Conservation (phyloP, 1,140 invertebrate species). For the Brevipalpus yothersi region DNA sequence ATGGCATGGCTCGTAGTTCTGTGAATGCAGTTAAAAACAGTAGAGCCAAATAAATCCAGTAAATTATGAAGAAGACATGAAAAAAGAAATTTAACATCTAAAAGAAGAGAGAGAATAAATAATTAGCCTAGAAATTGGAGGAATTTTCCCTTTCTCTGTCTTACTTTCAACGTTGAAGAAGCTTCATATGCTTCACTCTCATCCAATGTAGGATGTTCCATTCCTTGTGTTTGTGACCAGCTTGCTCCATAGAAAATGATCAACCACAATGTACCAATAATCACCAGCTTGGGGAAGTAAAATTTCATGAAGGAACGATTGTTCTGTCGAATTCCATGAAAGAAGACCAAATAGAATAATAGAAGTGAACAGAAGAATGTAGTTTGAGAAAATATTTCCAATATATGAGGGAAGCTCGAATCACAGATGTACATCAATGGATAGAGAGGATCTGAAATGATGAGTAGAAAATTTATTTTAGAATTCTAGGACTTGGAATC, state of each 20-base stretch:
- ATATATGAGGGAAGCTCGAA: slow-evolving; percentile 65
- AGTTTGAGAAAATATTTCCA: slow-evolving; percentile 70
- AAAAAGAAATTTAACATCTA: slow-evolving; percentile 46
- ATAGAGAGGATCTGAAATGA: slow-evolving; percentile 60
- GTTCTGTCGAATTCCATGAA: slow-evolving; percentile 58
- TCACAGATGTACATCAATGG: slow-evolving; percentile 65
- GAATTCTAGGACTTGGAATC: not conserved
- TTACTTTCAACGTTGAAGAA: not conserved
- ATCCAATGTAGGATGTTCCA: slow-evolving; percentile 74
- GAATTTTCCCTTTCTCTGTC: not conserved
- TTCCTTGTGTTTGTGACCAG: slow-evolving; percentile 67
- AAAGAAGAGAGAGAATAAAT: slow-evolving; percentile 11
- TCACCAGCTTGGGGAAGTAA: slow-evolving; percentile 66
- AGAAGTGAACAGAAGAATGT: slow-evolving; percentile 63
- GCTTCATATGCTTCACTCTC: slow-evolving; percentile 28
- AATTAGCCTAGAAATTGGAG: not conserved
- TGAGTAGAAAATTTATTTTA: slow-evolving; percentile 1
- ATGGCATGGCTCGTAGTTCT: slow-evolving; percentile 83
- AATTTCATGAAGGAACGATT: slow-evolving; percentile 58
- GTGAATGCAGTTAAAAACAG: slow-evolving; percentile 69
- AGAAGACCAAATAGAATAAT: slow-evolving; percentile 79
- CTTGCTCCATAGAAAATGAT: slow-evolving; percentile 56
- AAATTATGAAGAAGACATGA: slow-evolving; percentile 53
- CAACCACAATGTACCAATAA: slow-evolving; percentile 66
- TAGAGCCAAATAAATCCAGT: slow-evolving; percentile 56